Conservation (phyloP, 1,140 invertebrate genomes). For the Neodiprion pinetum region DNA sequence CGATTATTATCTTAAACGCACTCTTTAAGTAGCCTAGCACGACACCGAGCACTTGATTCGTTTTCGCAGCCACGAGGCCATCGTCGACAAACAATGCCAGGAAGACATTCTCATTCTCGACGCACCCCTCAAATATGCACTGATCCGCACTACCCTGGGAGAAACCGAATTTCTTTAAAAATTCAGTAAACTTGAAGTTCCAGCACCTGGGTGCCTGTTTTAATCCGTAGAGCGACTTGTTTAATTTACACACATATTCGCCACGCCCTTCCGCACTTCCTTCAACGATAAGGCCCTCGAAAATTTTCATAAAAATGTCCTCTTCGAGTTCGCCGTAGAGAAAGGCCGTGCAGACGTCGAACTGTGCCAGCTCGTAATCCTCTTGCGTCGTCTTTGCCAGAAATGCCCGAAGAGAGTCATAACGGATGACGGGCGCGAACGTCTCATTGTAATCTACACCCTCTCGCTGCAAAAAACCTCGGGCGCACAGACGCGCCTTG, state of each 20-base stretch:
- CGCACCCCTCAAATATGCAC: not conserved
- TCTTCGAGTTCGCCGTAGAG: conserved; percentile 40
- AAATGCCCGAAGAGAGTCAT: conserved; percentile 27
- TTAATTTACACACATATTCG: conserved; percentile 15
- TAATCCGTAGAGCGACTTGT: conserved; percentile 27
- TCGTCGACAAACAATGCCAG: no score
- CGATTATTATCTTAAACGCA: no score
- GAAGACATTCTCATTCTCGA: no score
- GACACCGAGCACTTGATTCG: no score
- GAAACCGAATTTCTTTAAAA: conserved; percentile 11
- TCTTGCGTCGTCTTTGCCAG: conserved; percentile 37
- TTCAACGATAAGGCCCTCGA: conserved; percentile 20
- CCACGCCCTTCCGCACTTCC: not conserved
- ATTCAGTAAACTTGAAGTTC: conserved; percentile 26
- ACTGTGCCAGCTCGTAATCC: conserved; percentile 34
- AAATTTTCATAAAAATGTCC: conserved; percentile 52
- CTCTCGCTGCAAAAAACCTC: conserved; percentile 36
- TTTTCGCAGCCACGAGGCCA: no score
- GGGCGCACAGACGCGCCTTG: conserved; percentile 40
- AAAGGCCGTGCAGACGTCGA: conserved; percentile 47
- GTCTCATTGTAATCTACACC: conserved; percentile 44
- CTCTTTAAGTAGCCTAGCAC: no score
- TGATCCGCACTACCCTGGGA: not conserved
- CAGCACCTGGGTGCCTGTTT: conserved; percentile 27
- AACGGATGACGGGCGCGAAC: conserved; percentile 21